Percentiles rank a stretch among this genome's conserved stretches.
Conservation (phyloP, 2,113 vertebrate species). For the Australoheros scitulus region DNA sequence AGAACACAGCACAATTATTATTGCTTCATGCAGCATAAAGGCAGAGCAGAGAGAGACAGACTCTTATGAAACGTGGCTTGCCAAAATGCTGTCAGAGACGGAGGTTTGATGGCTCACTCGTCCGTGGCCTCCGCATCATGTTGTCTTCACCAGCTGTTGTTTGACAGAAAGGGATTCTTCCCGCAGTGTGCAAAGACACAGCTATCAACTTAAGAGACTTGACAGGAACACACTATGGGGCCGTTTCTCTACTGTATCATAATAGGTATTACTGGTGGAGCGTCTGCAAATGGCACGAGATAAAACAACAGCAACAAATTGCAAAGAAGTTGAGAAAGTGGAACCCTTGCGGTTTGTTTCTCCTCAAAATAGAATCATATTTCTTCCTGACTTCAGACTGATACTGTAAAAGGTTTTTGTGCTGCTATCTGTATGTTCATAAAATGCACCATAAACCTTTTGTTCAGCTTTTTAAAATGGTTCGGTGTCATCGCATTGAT, state of each 20-base stretch:
- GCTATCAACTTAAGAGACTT: slow-evolving; percentile 71
- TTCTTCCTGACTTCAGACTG: background rate
- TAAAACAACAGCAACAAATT: slow-evolving; percentile 45
- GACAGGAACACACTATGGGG: slow-evolving; percentile 60
- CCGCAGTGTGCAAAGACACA: slow-evolving; percentile 66
- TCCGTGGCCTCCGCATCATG: slow-evolving; percentile 72
- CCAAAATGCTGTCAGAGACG: slow-evolving; percentile 72
- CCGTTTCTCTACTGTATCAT: slow-evolving; percentile 55
- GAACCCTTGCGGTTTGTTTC: slow-evolving; percentile 2
- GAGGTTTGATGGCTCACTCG: slow-evolving; percentile 77
- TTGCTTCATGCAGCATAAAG: slow-evolving; percentile 68
- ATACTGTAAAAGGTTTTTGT: slow-evolving; percentile 1
- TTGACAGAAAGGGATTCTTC: slow-evolving; percentile 72
- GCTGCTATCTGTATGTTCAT: background rate
- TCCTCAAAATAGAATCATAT: background rate
- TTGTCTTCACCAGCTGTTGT: slow-evolving; percentile 76
- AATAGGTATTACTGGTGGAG: slow-evolving; percentile 57
- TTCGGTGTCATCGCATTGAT: slow-evolving; percentile 7
- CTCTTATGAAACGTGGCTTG: slow-evolving; percentile 64
- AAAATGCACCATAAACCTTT: slow-evolving; percentile 20
- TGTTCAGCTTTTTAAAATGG: background rate
- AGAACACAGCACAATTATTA: slow-evolving; percentile 66
- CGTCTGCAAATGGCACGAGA: slow-evolving; percentile 46
- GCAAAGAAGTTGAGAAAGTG: background rate
- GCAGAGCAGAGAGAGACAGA: slow-evolving; percentile 57